These are phyloP conservation scores for Diceros bicornis DNA, from an alignment of 2,797 vertebrate species.

Conservation along the genomic window DNA sequence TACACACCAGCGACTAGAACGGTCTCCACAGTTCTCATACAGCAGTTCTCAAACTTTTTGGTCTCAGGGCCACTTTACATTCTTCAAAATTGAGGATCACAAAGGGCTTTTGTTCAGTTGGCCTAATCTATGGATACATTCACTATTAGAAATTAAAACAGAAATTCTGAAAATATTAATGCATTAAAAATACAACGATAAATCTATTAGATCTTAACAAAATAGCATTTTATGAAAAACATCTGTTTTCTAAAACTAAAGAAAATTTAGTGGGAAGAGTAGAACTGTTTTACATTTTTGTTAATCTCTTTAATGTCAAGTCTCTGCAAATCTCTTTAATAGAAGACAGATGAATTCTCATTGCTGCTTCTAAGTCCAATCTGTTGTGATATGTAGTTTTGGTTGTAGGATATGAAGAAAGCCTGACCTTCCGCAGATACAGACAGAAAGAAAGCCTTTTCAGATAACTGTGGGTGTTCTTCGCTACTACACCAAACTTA, in stretches of 20 bases:
- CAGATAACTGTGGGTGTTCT: background rate
- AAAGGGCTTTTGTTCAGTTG: background rate
- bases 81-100: background rate
- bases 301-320: background rate
- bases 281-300: background rate
- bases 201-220: background rate
- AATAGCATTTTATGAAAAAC: background rate
- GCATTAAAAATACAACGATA: background rate
- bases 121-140: background rate
- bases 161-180: background rate
- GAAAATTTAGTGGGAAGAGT: background rate
- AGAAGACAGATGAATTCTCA: background rate
- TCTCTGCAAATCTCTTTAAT: conserved; percentile 32
- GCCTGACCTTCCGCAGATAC: background rate
- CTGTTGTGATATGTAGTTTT: background rate
- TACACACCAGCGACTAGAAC: background rate
- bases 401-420: background rate
- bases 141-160: background rate
- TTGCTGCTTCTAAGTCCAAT: background rate
- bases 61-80: background rate
- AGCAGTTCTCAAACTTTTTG: conserved; percentile 6
- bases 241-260: conserved; percentile 14
- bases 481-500: background rate
- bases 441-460: background rate
- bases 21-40: background rate